A percentile compares a stretch with the other conserved stretches of the same genome.
These are phyloP conservation scores for Spizaetus ornatus DNA, from an alignment of 2,113 vertebrate species.

Conservation along the genomic window DNA sequence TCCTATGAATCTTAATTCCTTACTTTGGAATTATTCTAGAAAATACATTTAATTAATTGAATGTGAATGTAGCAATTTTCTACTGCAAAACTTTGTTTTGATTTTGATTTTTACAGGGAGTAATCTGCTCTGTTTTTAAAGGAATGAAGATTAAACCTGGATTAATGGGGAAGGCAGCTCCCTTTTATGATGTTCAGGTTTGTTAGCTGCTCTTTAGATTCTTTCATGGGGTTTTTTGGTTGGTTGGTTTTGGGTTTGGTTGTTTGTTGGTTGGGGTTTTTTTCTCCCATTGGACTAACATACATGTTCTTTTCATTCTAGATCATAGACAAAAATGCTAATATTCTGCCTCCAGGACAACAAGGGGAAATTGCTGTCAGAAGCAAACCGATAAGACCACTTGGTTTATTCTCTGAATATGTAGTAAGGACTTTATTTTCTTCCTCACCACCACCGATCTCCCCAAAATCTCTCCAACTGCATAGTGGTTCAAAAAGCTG, in stretches of 20 bases:
- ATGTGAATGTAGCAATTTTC: not conserved
- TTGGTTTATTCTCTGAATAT: slow-evolving; percentile 80
- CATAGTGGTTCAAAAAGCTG: not conserved
- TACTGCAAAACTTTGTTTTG: not conserved
- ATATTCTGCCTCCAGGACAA: slow-evolving; percentile 66
- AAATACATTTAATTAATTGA: not conserved
- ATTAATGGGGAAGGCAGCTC: slow-evolving; percentile 77
- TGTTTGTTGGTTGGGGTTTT: too few relatives aligned
- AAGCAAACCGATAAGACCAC: slow-evolving; percentile 74
- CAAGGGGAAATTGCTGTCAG: slow-evolving; percentile 81
- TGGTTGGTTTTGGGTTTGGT: not conserved
- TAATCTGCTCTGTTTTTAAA: slow-evolving; percentile 64
- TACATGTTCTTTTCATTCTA: slow-evolving; percentile 35
- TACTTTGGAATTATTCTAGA: not conserved
- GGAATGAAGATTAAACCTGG: slow-evolving; percentile 79
- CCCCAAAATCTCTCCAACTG: not conserved
- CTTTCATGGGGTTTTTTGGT: not conserved
- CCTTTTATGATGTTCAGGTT: slow-evolving; percentile 81
- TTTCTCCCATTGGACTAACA: not conserved
- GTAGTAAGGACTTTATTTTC: slow-evolving; percentile 62
- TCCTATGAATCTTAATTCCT: not conserved
- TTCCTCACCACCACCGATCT: not conserved
- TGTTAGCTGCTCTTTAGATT: not conserved
- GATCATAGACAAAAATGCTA: slow-evolving; percentile 77
- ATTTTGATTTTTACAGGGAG: slow-evolving; percentile 67